A percentile compares a stretch with the other conserved stretches of the same genome.
Conservation (phyloP, 2,113 vertebrate species). For the Petromus typicus region DNA sequence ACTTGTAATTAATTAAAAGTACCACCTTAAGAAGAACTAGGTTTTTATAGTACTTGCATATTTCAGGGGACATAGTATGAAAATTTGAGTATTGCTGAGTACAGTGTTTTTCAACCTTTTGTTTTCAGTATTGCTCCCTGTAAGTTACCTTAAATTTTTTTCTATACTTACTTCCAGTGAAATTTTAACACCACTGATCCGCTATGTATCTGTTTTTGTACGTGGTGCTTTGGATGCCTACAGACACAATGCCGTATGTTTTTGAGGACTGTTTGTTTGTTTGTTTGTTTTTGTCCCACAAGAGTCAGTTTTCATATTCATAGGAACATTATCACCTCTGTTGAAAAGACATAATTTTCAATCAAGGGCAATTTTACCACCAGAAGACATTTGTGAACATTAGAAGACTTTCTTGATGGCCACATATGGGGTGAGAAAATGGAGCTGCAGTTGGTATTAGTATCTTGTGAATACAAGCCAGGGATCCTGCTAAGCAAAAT, state of each 20-base stretch:
- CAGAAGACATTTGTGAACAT: neutral
- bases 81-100: neutral
- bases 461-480: neutral
- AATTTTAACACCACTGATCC: neutral
- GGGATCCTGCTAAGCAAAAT: neutral
- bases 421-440: neutral
- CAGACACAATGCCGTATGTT: neutral
- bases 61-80: conserved; percentile 28
- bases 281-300: neutral
- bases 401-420: conserved; percentile 38
- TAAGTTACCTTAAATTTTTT: neutral
- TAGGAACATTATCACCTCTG: neutral
- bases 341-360: conserved; percentile 16
- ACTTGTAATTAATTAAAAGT: conserved; percentile 51
- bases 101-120: neutral
- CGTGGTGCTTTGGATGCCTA: neutral
- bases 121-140: neutral
- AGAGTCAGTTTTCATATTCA: conserved; percentile 7
- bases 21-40: neutral
- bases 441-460: neutral
- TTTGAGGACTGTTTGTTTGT: neutral
- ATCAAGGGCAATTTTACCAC: neutral
- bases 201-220: neutral
- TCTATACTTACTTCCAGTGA: neutral
- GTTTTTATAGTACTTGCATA: neutral